phyloP scores from a whole-genome alignment of 2,888 invertebrate genomes.

The Andrena fulva region DNA sequence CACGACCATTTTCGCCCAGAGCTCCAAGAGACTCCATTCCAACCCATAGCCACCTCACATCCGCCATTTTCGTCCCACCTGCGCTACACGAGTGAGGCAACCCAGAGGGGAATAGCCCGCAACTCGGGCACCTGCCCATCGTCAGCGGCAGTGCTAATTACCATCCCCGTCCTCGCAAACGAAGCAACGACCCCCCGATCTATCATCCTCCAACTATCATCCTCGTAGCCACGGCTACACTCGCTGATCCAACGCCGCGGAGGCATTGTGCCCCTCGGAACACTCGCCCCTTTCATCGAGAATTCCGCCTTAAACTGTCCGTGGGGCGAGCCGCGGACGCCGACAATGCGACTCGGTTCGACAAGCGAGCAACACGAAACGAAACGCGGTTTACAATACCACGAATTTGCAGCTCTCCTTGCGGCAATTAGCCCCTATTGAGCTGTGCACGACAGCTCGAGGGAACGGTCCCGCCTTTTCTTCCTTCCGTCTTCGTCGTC shows the following conservation, averaged over 20 bases:
- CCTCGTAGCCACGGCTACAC: neutral
- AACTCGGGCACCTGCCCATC: neutral
- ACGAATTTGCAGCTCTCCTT: conserved; percentile 73
- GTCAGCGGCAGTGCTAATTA: neutral
- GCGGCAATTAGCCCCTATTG: conserved; percentile 75
- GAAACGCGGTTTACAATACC: conserved; percentile 67
- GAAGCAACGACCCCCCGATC: too few relatives aligned
- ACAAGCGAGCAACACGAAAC: conserved; percentile 59
- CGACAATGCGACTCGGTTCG: conserved; percentile 61
- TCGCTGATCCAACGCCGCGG: conserved; percentile 5
- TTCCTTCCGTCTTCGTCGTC: conserved; percentile 14
- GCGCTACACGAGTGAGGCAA: neutral
- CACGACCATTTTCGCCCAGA: too few relatives aligned
- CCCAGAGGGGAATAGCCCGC: neutral
- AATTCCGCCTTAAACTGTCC: conserved; percentile 10
- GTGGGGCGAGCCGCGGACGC: conserved; percentile 22
- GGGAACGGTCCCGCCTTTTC: conserved; percentile 60
- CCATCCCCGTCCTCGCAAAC: neutral
- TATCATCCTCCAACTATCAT: neutral
- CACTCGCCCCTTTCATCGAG: neutral
- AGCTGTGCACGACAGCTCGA: conserved; percentile 64
- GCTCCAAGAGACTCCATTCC: too few relatives aligned
- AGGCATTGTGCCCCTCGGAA: conserved; percentile 15
- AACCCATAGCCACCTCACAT: too few relatives aligned
- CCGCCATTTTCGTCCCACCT: too few relatives aligned